Base-by-base conservation (phyloP, 2,797 vertebrate species). In the Acipenser transmontanus region DNA sequence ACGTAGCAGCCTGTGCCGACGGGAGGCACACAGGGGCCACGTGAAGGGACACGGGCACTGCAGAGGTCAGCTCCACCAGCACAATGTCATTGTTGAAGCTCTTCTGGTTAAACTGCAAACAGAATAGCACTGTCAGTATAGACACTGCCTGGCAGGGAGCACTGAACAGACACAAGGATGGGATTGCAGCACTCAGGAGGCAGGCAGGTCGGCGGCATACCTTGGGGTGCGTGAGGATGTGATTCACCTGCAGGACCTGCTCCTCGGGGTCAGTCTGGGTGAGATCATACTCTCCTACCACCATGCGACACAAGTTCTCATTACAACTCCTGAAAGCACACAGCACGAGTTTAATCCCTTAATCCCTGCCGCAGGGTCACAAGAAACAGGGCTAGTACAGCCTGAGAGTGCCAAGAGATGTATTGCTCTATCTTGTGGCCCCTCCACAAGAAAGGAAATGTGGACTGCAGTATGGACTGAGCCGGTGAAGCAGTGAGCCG, bases 11-110 rank as follows among this genome's bases (percentile, higher is more conserved):
- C 65, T 0, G 91, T 93, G 48, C 93, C 94, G 0, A 86, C n/a
- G 96, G 96, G 61, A 98, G 89, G 77, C 96, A 98, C 69, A 97
- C 91, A 0, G 96, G 93, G 49, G 89, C 89, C 68, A 93, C 81
- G 0, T 74, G 77, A 10, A 87, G 73, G 0, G 89, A 89, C 0
- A 82, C 72, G 48, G 82, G 76, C 73, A 88, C 91, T 0, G 94
- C 91, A 6, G 85, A 82, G 0, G 90, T 91, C 79, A 98, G 83
- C 76, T 98, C 92, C 80, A 98, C 90, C 76, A 98, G 79, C 0
- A 95, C 96, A 61, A 98, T 88, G 62, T 97, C 96, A 0, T 93
- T 93, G 9, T 95, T 94, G 71, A 96, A 98, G 0, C 94, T 96
- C 85, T 92, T 93, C 71, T 92, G 88, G 74, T 96, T 94, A 77